A percentile compares a stretch with the other conserved stretches of the same genome.
Conservation (phyloP, 2,797 vertebrate species). For the Petrocephalus schoutedeni region DNA sequence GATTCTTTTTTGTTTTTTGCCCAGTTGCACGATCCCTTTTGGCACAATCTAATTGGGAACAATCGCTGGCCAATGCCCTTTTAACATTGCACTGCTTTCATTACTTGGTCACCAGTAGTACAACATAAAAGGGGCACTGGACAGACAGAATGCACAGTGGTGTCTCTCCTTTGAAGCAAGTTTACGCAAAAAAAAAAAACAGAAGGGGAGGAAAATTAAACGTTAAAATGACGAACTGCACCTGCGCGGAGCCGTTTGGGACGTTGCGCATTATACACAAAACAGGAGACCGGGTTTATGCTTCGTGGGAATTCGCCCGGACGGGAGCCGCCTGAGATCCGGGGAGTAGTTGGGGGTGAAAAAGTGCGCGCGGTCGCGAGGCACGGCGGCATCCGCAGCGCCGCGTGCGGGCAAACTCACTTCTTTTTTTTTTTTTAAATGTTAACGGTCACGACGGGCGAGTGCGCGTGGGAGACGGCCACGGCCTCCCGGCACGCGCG, state of each 20-base stretch:
- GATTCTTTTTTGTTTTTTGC: neutral
- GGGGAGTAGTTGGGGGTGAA: neutral
- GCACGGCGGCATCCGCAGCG: neutral
- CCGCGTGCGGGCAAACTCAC: slow-evolving; percentile 15
- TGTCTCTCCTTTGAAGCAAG: neutral
- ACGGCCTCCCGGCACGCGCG: slow-evolving; percentile 37
- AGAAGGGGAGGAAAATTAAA: neutral
- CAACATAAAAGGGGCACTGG: slow-evolving; percentile 76
- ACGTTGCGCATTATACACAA: neutral
- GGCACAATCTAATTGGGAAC: slow-evolving; percentile 35
- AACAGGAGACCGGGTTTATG: neutral
- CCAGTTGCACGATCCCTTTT: slow-evolving; percentile 4
- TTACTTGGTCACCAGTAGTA: slow-evolving; percentile 68
- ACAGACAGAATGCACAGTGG: slow-evolving; percentile 51
- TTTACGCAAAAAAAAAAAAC: neutral
- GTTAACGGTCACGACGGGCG: slow-evolving; percentile 21
- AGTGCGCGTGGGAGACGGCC: slow-evolving; percentile 13
- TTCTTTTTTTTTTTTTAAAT: neutral
- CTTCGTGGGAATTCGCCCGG: neutral
- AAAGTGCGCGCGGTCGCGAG: neutral
- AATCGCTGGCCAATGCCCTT: slow-evolving; percentile 74
- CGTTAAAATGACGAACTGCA: neutral
- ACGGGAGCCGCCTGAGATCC: neutral
- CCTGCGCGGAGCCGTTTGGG: neutral
- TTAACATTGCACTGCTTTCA: slow-evolving; percentile 80